Conservation (phyloP, 2,888 invertebrate genomes). For the Ephialtes manifestator region DNA sequence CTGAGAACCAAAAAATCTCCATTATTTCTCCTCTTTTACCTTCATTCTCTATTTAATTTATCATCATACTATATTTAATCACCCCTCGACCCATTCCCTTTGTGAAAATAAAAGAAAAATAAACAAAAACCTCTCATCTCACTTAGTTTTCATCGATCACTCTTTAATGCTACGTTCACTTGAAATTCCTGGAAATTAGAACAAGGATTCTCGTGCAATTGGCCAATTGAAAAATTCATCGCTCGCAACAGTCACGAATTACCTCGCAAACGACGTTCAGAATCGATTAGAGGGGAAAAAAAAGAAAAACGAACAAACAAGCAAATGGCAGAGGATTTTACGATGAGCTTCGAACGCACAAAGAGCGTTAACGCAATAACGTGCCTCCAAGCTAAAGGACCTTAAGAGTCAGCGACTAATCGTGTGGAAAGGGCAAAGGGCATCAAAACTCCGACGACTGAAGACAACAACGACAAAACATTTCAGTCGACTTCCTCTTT, state of each 20-base stretch:
- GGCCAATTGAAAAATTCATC: constrained; percentile 24
- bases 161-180: background rate
- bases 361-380: background rate
- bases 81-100: background rate
- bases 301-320: background rate
- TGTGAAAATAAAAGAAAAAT: background rate
- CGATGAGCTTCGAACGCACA: constrained; percentile 16
- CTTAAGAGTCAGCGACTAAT: background rate
- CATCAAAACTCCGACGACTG: background rate
- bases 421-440: background rate
- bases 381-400: too few species aligned
- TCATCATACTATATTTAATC: too few species aligned
- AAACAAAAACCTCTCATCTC: constrained; percentile 7
- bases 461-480: background rate
- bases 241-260: constrained; percentile 13
- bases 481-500: background rate
- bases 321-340: background rate
- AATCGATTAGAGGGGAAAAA: constrained; percentile 7
- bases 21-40: constrained; percentile 7
- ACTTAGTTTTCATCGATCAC: constrained; percentile 1
- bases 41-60: too few species aligned
- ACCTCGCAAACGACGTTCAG: background rate
- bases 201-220: background rate
- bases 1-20: constrained; percentile 59
- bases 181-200: constrained; percentile 19